Evolutionary conservation across 2,888 invertebrate genomes (phyloP).

Genomic region (Dryobota labecula): DNA sequence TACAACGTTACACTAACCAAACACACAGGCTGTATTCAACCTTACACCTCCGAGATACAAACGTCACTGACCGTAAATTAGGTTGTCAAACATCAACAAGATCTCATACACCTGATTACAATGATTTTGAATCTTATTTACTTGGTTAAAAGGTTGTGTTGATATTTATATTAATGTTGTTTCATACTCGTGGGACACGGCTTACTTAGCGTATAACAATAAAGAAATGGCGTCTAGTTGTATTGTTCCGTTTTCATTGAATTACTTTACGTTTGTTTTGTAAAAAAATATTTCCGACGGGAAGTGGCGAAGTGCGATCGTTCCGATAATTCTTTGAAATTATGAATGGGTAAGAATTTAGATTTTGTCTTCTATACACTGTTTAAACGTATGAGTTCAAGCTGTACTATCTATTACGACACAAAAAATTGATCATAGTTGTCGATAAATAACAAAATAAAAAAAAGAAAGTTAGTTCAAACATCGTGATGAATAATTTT

Average conservation of each 20-base stretch:
- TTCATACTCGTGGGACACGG: conserved; percentile 63
- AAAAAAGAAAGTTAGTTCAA: too few relatives aligned
- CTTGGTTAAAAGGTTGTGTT: conserved; percentile 30
- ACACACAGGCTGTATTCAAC: conserved; percentile 29
- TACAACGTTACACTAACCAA: conserved; percentile 49
- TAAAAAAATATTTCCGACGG: conserved; percentile 68
- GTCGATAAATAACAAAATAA: not conserved
- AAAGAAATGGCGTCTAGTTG: conserved; percentile 68
- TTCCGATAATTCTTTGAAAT: conserved; percentile 29
- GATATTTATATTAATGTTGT: conserved; percentile 28
- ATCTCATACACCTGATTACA: conserved; percentile 9
- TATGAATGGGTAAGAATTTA: conserved; percentile 29
- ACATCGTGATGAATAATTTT: not conserved
- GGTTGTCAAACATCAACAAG: conserved; percentile 14
- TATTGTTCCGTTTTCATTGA: conserved; percentile 70
- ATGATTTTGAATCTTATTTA: conserved; percentile 48
- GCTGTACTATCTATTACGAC: not conserved
- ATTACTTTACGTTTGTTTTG: conserved; percentile 70
- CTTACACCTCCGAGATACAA: conserved; percentile 40
- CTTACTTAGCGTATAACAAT: conserved; percentile 70
- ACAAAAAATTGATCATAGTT: not conserved
- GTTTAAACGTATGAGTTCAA: not conserved
- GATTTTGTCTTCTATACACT: not conserved
- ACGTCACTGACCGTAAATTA: conserved; percentile 15
- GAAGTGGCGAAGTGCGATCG: conserved; percentile 61